Evolutionary conservation across 2,888 invertebrate genomes (phyloP), one percentile per base, ranked within the genome.

Genomic region (Xestia sexstrigata): DNA sequence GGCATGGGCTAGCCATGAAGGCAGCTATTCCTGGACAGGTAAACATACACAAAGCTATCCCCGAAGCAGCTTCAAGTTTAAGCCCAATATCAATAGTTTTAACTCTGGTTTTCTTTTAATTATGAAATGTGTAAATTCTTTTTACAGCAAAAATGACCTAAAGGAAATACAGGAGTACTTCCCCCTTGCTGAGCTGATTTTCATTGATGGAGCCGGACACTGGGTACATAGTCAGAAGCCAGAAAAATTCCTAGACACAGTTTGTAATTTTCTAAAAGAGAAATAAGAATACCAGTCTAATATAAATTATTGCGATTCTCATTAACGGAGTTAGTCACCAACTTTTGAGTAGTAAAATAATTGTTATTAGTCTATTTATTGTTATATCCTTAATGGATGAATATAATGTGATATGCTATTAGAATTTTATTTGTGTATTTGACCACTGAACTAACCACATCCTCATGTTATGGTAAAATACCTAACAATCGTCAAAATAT

Each of bases 191-290:
- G 95, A 97, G 83, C 97, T 99, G 89, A 93, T 96, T 68, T 98
- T 97, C 87, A 97, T 99, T 72, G 97, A 97, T 70, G 98, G 98
- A 58, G 98, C 99, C 11, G 99, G 99, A 0, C 99, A 99, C 94
- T 98, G 99, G 98, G 98, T 99, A 0, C 99, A 99, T 93, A 98
- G 98, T 84, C 99, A 99, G 83, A 98, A 99, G 92, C 99, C 99
- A 2, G 94, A 97, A 13, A 97, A 98, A 84, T 99, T 99, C 93
- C 93, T 98, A 42, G 97, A 97, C 70, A 88, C 97, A 71, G 96
- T 98, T 55, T 95, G 97, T 86, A 96, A 97, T 85, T 98, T 98
- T 94, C 93, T 98, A 83, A 96, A 97, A 88, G 94, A 95, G 58
- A 96, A 96, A 89, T 96, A 91, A 86, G 65, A 72, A 67, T 26